Percentiles rank a stretch among this genome's conserved stretches.
phyloP scores from a whole-genome alignment of 2,113 vertebrate species.

The Mus spicilegus region DNA sequence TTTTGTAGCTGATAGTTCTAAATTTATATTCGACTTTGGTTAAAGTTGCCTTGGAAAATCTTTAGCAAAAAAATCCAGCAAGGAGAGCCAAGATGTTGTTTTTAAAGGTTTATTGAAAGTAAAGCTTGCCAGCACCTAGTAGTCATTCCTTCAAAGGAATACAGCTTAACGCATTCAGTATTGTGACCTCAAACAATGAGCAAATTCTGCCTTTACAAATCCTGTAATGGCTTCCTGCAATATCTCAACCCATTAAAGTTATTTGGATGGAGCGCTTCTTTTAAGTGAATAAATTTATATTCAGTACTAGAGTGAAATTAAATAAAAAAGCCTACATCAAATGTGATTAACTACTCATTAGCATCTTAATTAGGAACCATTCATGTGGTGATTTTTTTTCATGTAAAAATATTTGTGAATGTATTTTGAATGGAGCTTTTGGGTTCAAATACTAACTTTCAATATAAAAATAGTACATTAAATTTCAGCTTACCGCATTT shows the following conservation, averaged over 20 bases:
- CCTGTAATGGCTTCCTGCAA: not conserved
- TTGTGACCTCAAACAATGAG: not conserved
- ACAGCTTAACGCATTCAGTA: not conserved
- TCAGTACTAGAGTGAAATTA: not conserved
- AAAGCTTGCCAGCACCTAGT: not conserved
- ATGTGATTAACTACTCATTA: not conserved
- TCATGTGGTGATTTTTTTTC: not conserved
- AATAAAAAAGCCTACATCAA: not conserved
- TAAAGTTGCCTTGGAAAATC: not conserved
- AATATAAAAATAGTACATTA: not conserved
- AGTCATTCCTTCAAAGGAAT: not conserved
- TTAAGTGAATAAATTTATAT: slow-evolving; percentile 10
- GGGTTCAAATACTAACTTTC: not conserved
- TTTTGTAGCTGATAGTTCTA: not conserved
- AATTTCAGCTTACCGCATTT: no score
- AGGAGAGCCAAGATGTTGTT: slow-evolving; percentile 18
- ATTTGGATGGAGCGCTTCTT: not conserved
- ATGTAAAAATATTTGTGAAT: not conserved
- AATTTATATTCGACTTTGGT: slow-evolving; percentile 2
- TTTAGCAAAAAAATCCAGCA: not conserved
- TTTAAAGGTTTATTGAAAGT: slow-evolving; percentile 31
- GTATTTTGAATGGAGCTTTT: not conserved
- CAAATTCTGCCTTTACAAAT: not conserved
- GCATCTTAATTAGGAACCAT: not conserved
- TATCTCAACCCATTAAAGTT: not conserved